Evolutionary conservation across 2,797 vertebrate genomes (phyloP).

Genomic region (Somateria mollissima): DNA sequence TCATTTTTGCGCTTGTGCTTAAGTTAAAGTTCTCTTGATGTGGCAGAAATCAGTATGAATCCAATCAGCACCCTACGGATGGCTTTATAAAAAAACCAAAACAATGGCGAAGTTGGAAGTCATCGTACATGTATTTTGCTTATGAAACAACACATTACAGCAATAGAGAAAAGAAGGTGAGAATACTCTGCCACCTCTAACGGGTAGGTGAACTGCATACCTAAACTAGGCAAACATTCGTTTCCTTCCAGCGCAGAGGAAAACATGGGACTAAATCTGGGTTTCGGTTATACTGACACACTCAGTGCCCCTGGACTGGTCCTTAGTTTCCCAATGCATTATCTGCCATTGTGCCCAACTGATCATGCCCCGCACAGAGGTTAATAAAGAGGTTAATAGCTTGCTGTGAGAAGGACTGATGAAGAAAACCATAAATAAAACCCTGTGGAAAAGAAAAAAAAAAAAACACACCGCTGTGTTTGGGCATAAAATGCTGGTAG

Average conservation of each 20-base stretch:
- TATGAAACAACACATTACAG: not conserved
- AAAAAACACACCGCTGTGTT: not conserved
- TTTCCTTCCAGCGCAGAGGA: not conserved
- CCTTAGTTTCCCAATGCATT: not conserved
- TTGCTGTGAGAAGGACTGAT: not conserved
- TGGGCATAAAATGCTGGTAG: not conserved
- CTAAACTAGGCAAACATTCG: not conserved
- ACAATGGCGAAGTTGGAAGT: not conserved
- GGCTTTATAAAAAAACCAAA: not conserved
- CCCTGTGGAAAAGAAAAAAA: not conserved
- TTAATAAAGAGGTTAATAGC: not conserved
- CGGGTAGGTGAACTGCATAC: not conserved
- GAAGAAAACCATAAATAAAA: not conserved
- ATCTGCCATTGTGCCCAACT: not conserved
- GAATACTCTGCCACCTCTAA: not conserved
- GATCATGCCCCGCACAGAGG: not conserved
- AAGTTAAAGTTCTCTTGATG: not conserved
- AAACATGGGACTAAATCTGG: not conserved
- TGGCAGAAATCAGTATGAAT: not conserved
- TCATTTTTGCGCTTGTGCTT: not conserved
- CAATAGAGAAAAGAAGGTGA: not conserved
- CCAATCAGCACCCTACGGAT: not conserved
- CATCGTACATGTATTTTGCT: not conserved
- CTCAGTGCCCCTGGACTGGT: not conserved
- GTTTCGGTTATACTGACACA: not conserved